A percentile compares a stretch with the other conserved stretches of the same genome.
Conservation (phyloP, 1,140 invertebrate species). For the Calephelis virginiensis region DNA sequence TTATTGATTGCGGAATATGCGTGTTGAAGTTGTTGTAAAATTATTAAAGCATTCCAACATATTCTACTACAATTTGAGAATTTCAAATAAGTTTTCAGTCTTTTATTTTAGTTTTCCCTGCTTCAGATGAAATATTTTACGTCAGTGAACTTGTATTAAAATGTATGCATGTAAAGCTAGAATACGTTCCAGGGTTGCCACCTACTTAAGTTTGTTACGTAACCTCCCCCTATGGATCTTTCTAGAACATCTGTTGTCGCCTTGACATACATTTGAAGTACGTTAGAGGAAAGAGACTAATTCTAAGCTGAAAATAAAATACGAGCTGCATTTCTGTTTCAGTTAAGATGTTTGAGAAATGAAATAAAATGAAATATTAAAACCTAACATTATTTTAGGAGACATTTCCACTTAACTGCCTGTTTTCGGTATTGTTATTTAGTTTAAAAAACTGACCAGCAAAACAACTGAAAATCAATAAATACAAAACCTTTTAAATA, state of each 20-base stretch:
- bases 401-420: too few relatives aligned
- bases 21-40: too few relatives aligned
- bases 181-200: slow-evolving; percentile 8
- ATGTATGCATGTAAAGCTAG: slow-evolving; percentile 3
- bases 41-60: too few relatives aligned
- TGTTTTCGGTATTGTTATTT: too few relatives aligned
- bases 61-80: too few relatives aligned
- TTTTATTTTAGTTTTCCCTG: too few relatives aligned
- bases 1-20: too few relatives aligned
- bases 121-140: not conserved
- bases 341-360: not conserved
- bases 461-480: too few relatives aligned
- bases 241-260: slow-evolving; percentile 18
- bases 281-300: slow-evolving; percentile 13
- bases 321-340: slow-evolving; percentile 4
- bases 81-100: too few relatives aligned
- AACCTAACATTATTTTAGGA: too few relatives aligned
- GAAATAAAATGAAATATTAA: not conserved
- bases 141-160: not conserved
- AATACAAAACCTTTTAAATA: too few relatives aligned
- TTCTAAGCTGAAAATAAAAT: slow-evolving; percentile 11
- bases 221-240: slow-evolving; percentile 12
- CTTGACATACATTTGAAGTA: slow-evolving; percentile 17
- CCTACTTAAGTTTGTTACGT: slow-evolving; percentile 5
- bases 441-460: too few relatives aligned